Evolutionary conservation across 37 sponge, comb jelly and placozoan species (phyloP).

Genomic region (Chondrilla cf. caribensis): DNA sequence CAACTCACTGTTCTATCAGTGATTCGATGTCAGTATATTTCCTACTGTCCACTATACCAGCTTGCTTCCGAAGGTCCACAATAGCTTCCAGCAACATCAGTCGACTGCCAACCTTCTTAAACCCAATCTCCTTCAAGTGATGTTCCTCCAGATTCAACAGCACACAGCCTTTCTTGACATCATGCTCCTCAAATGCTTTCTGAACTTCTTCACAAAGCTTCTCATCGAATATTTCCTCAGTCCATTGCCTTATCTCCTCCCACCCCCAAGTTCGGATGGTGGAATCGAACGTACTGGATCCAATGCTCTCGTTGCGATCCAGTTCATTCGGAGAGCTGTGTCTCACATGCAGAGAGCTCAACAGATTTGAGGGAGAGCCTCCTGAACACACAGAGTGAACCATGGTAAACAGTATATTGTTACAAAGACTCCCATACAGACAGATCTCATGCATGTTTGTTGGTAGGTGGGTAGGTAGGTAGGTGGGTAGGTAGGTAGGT

Average conservation of each 20-base stretch:
- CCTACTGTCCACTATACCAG: slow-evolving; percentile 26
- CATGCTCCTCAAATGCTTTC: slow-evolving; percentile 47
- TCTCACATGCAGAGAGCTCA: no score
- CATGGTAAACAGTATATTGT: no score
- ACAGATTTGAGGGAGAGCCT: no score
- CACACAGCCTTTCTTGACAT: slow-evolving; percentile 37
- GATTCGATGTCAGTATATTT: slow-evolving; percentile 14
- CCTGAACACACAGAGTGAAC: no score
- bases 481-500: no score
- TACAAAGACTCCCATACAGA: no score
- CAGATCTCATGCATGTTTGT: no score
- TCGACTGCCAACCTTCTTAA: slow-evolving; percentile 54
- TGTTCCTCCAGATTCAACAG: slow-evolving; percentile 55
- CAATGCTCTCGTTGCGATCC: no score
- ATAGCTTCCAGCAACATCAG: slow-evolving; percentile 39
- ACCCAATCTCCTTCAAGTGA: slow-evolving; percentile 77
- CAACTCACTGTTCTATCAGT: slow-evolving; percentile 49
- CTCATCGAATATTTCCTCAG: neutral
- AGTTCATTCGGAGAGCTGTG: no score
- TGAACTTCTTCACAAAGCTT: neutral
- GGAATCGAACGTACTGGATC: no score
- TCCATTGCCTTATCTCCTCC: neutral
- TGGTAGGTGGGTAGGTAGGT: no score
- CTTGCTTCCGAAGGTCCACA: slow-evolving; percentile 44
- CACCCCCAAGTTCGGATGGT: neutral